Base-by-base conservation (phyloP, 2,888 invertebrate genomes). In the Phrixothrix hirtus region DNA sequence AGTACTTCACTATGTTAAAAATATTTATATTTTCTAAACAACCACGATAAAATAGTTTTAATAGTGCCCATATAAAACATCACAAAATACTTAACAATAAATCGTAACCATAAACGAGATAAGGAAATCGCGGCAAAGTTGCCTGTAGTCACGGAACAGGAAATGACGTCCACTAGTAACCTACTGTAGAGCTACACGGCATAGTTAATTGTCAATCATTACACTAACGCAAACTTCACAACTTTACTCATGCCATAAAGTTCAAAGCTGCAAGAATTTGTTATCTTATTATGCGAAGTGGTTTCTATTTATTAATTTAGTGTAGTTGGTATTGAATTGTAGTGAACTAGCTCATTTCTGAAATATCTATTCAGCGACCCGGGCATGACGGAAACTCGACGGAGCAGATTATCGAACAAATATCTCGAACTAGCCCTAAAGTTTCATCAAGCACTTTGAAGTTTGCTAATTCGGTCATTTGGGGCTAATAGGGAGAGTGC, bases 101-200 rank as follows among this genome's bases (percentile, higher is more conserved):
- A 32, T 41, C 42, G 35, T 42, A 41, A n/a, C 13, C 27, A 13
- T 29, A 21, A 42, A 56, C 48, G 55, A 53, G 64, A 66, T 66
- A 65, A 66, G 66, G 66, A 66, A 67, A 60, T 63, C 61, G 59
- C 65, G 58, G 62, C 63, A 61, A 49, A 55, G 59, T 55, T 63
- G 54, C 60, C 54, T 57, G 42, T 47, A 60, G 61, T 65, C 65
- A 66, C 65, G 63, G 59, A 63, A 62, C 38, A 52, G 66, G 65
- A 68, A 65, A 66, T 66, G 63, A 59, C 63, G 61, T 62, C 58
- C 60, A 57, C 37, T 30, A 37, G 21, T 45, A 36, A 49, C 36
- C 49, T 38, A 46, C n/a, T n/a, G n/a, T n/a, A n/a, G n/a, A n/a
- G n/a, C n/a, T n/a, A n/a, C n/a, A n/a, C n/a, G n/a, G n/a, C n/a